A percentile compares a stretch with the other conserved stretches of the same genome.
phyloP scores from a whole-genome alignment of 2,113 vertebrate genomes.

The Tachysurus fulvidraco region DNA sequence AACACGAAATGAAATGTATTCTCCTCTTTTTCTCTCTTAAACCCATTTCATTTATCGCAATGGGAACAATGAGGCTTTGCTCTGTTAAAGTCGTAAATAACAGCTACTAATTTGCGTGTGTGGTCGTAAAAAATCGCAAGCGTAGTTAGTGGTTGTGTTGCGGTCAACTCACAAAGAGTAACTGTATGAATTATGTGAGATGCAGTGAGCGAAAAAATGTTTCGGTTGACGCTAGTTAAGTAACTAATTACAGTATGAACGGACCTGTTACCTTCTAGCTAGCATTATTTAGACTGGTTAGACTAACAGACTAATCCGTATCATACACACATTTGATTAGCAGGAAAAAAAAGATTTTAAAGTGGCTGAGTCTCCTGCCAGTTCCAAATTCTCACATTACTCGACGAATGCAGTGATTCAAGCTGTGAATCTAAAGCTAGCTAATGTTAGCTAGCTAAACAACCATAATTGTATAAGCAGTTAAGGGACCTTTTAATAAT shows the following conservation, averaged over 20 bases:
- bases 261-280: not conserved
- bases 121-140: not conserved
- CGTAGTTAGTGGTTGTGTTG: not conserved
- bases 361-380: not conserved
- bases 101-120: slow-evolving; percentile 5
- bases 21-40: not conserved
- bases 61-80: not conserved
- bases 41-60: not conserved
- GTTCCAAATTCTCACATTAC: not conserved
- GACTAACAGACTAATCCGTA: not conserved
- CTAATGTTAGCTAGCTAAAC: not conserved
- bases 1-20: not conserved
- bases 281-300: not conserved
- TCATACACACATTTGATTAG: not conserved
- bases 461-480: not conserved
- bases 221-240: not conserved
- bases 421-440: not conserved
- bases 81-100: not conserved
- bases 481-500: not conserved
- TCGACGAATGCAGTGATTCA: not conserved
- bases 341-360: not conserved
- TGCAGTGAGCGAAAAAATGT: not conserved
- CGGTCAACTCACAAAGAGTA: not conserved
- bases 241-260: not conserved
- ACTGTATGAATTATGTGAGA: not conserved